phyloP scores from a whole-genome alignment of 2,113 vertebrate species.

The Panthera leo region DNA sequence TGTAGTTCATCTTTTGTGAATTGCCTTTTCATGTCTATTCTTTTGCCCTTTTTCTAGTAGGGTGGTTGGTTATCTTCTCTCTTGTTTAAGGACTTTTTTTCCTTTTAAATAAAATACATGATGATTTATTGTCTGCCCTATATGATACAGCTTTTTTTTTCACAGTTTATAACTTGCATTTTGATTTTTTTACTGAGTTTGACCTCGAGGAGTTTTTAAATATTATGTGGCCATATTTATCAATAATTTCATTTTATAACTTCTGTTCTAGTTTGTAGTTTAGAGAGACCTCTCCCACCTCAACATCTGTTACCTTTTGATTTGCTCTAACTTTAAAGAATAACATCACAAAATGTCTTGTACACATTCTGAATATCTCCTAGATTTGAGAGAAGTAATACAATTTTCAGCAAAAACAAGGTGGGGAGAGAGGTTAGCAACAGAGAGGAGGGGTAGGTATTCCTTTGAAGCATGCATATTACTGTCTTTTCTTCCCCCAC shows the following conservation, averaged over 20 bases:
- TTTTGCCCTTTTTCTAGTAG: not conserved
- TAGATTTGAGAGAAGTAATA: not conserved
- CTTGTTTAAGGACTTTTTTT: not conserved
- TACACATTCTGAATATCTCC: not conserved
- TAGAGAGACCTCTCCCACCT: not conserved
- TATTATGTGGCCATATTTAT: constrained; percentile 2
- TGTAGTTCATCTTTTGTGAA: constrained; percentile 25
- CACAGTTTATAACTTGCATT: constrained; percentile 6
- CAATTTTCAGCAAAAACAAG: constrained; percentile 1
- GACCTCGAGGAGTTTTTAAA: not conserved
- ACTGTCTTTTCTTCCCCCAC: constrained; percentile 6
- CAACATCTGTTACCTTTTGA: not conserved
- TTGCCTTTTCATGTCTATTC: constrained; percentile 1
- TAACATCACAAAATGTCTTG: not conserved
- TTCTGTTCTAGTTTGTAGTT: not conserved
- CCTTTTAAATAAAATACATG: constrained; percentile 4
- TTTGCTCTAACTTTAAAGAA: constrained; percentile 17
- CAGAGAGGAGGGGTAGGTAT: not conserved
- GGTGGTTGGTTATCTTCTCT: constrained; percentile 1
- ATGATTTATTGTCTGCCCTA: not conserved
- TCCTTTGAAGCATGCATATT: not conserved
- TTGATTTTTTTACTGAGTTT: constrained; percentile 51
- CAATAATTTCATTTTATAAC: constrained; percentile 42
- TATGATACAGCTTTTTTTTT: not conserved
- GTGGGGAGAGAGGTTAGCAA: not conserved